A percentile compares a stretch with the other conserved stretches of the same genome.
phyloP scores from a whole-genome alignment of 2,113 vertebrate genomes.

The Semnornis frantzii region DNA sequence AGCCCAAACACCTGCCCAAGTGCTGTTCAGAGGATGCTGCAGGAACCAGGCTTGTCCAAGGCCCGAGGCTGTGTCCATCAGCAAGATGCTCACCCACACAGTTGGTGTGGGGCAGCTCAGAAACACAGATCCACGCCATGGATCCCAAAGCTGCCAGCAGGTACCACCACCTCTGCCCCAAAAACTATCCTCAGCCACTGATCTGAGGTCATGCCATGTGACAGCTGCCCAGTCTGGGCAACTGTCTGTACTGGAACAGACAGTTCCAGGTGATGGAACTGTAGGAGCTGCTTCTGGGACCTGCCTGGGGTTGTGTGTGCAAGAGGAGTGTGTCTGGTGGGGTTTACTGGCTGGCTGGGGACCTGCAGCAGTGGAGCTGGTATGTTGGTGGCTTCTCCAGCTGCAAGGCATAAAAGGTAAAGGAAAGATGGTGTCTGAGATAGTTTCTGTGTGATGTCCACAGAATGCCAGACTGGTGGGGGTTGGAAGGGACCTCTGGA shows the following conservation, averaged over 20 bases:
- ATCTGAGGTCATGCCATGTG: fast-evolving
- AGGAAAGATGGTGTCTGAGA: not conserved
- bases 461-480: too few species aligned
- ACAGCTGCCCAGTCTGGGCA: not conserved
- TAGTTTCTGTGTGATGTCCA: not conserved
- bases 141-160: fast-evolving
- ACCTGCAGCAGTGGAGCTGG: not conserved
- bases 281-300: not conserved
- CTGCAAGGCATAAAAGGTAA: not conserved
- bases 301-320: not conserved
- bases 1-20: not conserved
- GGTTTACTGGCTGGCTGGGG: not conserved
- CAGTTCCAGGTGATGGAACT: not conserved
- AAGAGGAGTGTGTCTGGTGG: not conserved
- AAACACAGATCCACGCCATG: fast-evolving
- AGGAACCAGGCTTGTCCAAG: not conserved
- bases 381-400: not conserved
- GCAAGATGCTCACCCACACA: not conserved
- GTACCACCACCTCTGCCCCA: not conserved
- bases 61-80: not conserved
- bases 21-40: not conserved
- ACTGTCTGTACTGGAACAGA: not conserved
- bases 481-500: too few species aligned
- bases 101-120: not conserved
- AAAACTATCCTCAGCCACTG: not conserved